phyloP scores from a whole-genome alignment of 2,113 vertebrate species.

The Calidris pygmaea region DNA sequence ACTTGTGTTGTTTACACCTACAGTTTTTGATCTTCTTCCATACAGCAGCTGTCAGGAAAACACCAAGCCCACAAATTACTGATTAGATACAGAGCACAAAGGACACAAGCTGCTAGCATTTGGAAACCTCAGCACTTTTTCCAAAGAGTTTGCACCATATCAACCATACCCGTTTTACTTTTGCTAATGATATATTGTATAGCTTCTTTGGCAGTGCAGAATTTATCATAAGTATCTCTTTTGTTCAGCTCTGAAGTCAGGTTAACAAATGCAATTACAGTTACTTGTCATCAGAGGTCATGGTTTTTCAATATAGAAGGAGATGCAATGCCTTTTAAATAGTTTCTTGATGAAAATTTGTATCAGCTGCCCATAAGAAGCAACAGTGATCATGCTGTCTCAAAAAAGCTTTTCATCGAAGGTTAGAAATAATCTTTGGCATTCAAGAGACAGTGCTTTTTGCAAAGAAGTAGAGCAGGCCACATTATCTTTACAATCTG shows the following conservation, averaged over 20 bases:
- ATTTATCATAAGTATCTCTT: not conserved
- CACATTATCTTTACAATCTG: not conserved
- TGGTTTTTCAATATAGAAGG: not conserved
- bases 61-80: not conserved
- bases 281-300: slow-evolving; percentile 45
- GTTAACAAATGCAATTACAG: slow-evolving; percentile 19
- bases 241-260: slow-evolving; percentile 22
- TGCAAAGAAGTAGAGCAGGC: not conserved
- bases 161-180: not conserved
- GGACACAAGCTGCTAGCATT: not conserved
- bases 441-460: not conserved
- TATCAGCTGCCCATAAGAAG: slow-evolving; percentile 1
- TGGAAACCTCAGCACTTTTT: not conserved
- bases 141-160: not conserved
- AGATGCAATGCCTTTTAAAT: not conserved
- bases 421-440: slow-evolving; percentile 4
- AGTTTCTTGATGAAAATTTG: slow-evolving; percentile 27
- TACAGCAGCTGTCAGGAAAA: slow-evolving; percentile 3
- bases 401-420: not conserved
- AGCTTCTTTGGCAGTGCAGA: not conserved
- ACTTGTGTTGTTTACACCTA: not conserved
- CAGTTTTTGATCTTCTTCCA: not conserved
- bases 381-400: not conserved
- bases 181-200: not conserved
- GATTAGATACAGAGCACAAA: not conserved